A percentile compares a stretch with the other conserved stretches of the same genome.
Evolutionary conservation across 2,113 vertebrate genomes (phyloP).

Genomic region (Melanerpes formicivorus): DNA sequence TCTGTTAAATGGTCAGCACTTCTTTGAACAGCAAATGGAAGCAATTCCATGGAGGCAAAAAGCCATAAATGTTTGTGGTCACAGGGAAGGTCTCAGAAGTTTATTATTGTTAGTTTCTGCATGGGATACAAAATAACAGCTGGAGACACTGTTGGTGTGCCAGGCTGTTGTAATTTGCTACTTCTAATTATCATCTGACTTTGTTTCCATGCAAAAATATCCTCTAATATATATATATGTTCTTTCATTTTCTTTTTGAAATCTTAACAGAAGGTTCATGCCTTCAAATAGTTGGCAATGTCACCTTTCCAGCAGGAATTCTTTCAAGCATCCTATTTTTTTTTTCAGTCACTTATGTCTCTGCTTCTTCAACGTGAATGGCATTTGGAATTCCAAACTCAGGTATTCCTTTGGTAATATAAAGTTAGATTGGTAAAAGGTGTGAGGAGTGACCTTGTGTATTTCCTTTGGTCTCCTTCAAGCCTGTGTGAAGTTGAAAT

Average conservation of each 20-base stretch:
- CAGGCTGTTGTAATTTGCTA: background rate
- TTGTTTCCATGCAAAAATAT: background rate
- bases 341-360: background rate
- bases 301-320: background rate
- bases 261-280: background rate
- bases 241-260: background rate
- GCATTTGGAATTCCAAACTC: background rate
- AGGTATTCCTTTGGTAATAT: background rate
- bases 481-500: background rate
- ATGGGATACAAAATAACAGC: background rate
- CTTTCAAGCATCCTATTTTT: background rate
- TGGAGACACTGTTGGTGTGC: background rate
- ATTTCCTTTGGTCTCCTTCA: background rate
- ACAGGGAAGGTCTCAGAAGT: slow-evolving; percentile 8
- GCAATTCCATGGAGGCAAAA: slow-evolving; percentile 10
- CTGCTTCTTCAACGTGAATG: background rate
- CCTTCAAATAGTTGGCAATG: background rate
- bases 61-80: slow-evolving; percentile 11
- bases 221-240: background rate
- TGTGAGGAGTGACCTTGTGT: accelerated
- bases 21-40: slow-evolving; percentile 9
- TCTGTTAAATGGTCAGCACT: slow-evolving; percentile 37
- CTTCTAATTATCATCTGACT: background rate
- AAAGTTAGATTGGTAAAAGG: background rate
- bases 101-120: background rate